Evolutionary conservation across 2,797 vertebrate species (phyloP).

Genomic region (Phaenicophaeus curvirostris): DNA sequence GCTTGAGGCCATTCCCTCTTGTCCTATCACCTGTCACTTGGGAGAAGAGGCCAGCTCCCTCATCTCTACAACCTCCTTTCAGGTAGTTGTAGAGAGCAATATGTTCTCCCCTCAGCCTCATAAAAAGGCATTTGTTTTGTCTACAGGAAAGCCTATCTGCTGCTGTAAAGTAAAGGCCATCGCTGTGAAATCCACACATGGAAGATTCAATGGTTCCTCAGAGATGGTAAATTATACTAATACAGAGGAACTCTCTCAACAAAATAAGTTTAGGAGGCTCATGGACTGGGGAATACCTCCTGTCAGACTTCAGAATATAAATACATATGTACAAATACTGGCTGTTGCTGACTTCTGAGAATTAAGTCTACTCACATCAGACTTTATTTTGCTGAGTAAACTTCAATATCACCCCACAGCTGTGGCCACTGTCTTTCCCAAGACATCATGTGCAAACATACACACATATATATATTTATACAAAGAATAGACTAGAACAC

Average conservation of each 20-base stretch:
- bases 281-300: not conserved
- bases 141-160: not conserved
- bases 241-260: not conserved
- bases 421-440: not conserved
- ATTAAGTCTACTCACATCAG: not conserved
- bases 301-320: not conserved
- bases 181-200: not conserved
- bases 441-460: not conserved
- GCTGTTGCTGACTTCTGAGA: not conserved
- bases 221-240: not conserved
- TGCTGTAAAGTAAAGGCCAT: not conserved
- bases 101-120: too few relatives aligned
- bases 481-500: not conserved
- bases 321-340: not conserved
- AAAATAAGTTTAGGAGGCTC: not conserved
- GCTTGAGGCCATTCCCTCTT: too few relatives aligned
- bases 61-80: too few relatives aligned
- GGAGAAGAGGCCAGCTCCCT: too few relatives aligned
- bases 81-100: too few relatives aligned
- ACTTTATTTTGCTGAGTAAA: not conserved
- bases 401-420: not conserved
- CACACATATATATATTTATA: not conserved
- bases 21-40: too few relatives aligned
- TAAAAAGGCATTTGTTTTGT: not conserved
- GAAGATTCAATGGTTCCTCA: not conserved